Conservation (phyloP, 2,113 vertebrate species). For the Ardeotis arabs region DNA sequence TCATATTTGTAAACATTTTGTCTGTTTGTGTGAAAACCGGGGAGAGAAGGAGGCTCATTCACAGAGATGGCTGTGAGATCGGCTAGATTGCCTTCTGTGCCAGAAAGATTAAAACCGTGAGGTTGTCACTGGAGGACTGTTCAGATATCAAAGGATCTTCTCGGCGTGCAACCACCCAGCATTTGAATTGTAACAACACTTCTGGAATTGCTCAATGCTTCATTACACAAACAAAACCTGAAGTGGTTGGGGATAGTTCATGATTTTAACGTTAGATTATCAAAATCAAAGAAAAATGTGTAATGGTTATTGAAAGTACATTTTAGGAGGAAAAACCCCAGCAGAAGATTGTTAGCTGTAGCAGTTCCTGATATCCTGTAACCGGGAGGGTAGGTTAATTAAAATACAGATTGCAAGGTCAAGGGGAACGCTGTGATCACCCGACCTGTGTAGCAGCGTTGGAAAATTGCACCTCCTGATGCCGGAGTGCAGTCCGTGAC, state of each 20-base stretch:
- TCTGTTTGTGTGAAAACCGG: neutral
- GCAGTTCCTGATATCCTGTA: neutral
- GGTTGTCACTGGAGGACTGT: neutral
- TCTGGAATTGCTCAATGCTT: constrained; percentile 3
- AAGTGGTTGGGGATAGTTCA: neutral
- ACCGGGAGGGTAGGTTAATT: neutral
- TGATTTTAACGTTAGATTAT: neutral
- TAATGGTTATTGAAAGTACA: neutral
- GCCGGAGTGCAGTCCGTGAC: neutral
- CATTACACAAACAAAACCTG: neutral
- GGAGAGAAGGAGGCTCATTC: neutral
- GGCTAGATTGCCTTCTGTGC: neutral
- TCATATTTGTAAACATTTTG: neutral
- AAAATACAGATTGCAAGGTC: neutral
- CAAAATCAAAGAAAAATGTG: neutral
- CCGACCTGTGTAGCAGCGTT: rapidly evolving
- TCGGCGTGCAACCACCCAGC: neutral
- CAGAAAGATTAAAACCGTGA: neutral
- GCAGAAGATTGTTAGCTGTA: neutral
- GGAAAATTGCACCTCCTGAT: neutral
- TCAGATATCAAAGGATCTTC: neutral
- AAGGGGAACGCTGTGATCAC: neutral
- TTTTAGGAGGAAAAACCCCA: neutral
- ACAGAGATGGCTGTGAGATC: neutral
- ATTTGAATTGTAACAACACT: neutral